Conservation (phyloP, 2,797 vertebrate species). For the Gobionotothen gibberifrons region DNA sequence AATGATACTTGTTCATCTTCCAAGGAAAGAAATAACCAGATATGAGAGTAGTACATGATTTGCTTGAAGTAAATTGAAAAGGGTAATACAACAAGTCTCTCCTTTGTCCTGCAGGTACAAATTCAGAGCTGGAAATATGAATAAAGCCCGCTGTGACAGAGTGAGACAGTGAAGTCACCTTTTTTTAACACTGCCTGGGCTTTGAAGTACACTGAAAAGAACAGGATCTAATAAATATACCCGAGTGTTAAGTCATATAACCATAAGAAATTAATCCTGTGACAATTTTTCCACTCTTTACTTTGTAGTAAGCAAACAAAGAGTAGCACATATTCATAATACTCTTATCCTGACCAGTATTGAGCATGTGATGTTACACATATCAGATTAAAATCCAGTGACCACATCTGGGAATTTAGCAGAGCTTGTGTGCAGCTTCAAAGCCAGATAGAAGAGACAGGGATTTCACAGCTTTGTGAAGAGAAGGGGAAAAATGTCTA, state of each 20-base stretch:
- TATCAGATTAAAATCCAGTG: slow-evolving; percentile 32
- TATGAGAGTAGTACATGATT: slow-evolving; percentile 24
- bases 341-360: slow-evolving; percentile 6
- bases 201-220: slow-evolving; percentile 48
- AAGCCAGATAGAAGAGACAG: slow-evolving; percentile 37
- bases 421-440: slow-evolving; percentile 23
- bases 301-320: slow-evolving; percentile 28
- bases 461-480: slow-evolving; percentile 59
- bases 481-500: slow-evolving; percentile 42
- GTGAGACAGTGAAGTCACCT: slow-evolving; percentile 39
- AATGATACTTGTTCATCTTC: slow-evolving; percentile 34
- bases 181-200: slow-evolving; percentile 16
- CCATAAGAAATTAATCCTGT: slow-evolving; percentile 49
- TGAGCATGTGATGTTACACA: slow-evolving; percentile 24
- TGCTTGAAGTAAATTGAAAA: slow-evolving; percentile 37
- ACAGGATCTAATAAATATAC: slow-evolving; percentile 54
- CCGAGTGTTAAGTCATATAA: slow-evolving; percentile 51
- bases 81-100: slow-evolving; percentile 31
- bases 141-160: slow-evolving; percentile 23
- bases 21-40: slow-evolving; percentile 3
- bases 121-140: slow-evolving; percentile 28
- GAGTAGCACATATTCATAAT: slow-evolving; percentile 17
- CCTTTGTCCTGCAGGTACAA: slow-evolving; percentile 37
- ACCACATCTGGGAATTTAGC: slow-evolving; percentile 36
- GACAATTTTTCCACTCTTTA: slow-evolving; percentile 6